phyloP scores from a whole-genome alignment of 2,797 vertebrate genomes.

The Molossus alvarezi region DNA sequence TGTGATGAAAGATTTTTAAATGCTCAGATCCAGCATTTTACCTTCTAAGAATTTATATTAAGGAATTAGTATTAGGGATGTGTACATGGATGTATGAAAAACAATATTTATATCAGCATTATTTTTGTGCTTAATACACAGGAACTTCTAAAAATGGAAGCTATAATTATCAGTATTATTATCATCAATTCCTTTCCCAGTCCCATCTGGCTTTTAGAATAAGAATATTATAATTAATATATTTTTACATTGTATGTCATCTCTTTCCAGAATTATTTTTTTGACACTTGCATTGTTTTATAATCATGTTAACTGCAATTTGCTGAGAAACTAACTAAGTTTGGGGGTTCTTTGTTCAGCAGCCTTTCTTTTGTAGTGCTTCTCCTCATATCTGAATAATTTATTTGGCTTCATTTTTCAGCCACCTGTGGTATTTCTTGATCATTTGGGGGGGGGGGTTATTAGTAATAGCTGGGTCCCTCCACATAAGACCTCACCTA shows the following conservation, averaged over 20 bases:
- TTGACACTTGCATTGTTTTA: conserved; percentile 79
- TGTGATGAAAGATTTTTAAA: conserved; percentile 16
- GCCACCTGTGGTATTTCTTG: conserved; percentile 67
- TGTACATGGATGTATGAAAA: conserved; percentile 78
- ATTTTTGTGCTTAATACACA: conserved; percentile 72
- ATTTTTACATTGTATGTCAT: conserved; percentile 80
- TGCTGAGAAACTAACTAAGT: conserved; percentile 69
- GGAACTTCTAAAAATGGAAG: conserved; percentile 84
- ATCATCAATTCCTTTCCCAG: conserved; percentile 77
- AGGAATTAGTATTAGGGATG: conserved; percentile 73
- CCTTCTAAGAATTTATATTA: conserved; percentile 75
- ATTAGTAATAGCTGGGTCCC: background rate
- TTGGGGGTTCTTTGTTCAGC: conserved; percentile 7
- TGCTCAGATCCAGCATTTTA: background rate
- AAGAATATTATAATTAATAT: conserved; percentile 86
- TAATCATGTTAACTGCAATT: conserved; percentile 82
- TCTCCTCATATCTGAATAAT: conserved; percentile 23
- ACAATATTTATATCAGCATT: conserved; percentile 82
- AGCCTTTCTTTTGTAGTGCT: conserved; percentile 3
- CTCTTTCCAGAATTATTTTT: conserved; percentile 82
- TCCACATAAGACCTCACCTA: background rate
- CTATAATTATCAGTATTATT: conserved; percentile 81
- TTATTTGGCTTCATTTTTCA: conserved; percentile 54
- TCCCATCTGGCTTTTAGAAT: conserved; percentile 83
- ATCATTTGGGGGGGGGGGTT: too few relatives aligned